Percentiles rank a stretch among this genome's conserved stretches.
phyloP scores from a whole-genome alignment of 2,797 vertebrate genomes.

The Macroramphosus scolopax region DNA sequence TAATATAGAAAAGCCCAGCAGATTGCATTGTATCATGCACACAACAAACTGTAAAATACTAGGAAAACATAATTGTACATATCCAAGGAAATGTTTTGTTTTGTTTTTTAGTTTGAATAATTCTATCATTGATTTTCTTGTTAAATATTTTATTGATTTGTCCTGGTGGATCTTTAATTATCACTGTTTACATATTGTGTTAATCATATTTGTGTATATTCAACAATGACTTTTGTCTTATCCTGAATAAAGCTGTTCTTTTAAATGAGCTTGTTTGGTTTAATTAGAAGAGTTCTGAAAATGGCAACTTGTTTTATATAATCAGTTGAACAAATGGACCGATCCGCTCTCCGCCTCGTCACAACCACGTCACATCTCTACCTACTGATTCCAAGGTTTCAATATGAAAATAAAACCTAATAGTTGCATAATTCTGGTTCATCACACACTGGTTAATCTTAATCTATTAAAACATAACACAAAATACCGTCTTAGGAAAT shows the following conservation, averaged over 20 bases:
- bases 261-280: conserved; percentile 25
- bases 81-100: conserved; percentile 40
- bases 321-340: too few species aligned
- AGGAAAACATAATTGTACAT: conserved; percentile 55
- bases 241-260: conserved; percentile 57
- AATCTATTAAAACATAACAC: too few species aligned
- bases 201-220: conserved; percentile 56
- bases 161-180: conserved; percentile 33
- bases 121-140: conserved; percentile 31
- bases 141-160: conserved; percentile 46
- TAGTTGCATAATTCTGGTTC: too few species aligned
- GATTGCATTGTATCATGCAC: conserved; percentile 22
- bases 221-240: conserved; percentile 50
- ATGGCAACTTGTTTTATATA: too few species aligned
- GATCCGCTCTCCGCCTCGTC: too few species aligned
- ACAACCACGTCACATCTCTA: too few species aligned
- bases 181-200: conserved; percentile 45
- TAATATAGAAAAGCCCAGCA: conserved; percentile 14
- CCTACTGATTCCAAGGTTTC: too few species aligned
- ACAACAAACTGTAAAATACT: conserved; percentile 26
- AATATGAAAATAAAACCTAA: too few species aligned
- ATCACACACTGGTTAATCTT: too few species aligned
- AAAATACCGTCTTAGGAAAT: too few species aligned
- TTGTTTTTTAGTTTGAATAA: conserved; percentile 14
- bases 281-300: background rate